These are phyloP conservation scores for Flexamia atlantica DNA, from an alignment of 2,888 invertebrate species.

Conservation along the genomic window DNA sequence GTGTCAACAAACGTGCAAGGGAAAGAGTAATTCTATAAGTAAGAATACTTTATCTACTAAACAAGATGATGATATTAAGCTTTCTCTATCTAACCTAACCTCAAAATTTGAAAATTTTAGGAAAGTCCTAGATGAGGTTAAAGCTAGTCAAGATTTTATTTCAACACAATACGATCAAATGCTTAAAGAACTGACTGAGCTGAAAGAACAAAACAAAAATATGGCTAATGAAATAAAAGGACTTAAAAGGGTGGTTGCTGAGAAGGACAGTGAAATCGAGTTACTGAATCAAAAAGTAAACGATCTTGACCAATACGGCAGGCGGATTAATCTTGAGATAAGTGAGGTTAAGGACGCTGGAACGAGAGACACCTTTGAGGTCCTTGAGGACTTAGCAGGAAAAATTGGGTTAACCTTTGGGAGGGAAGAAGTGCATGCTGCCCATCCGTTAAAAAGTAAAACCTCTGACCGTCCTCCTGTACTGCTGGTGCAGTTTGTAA, in stretches of 20 bases:
- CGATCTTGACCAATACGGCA: constrained; percentile 18
- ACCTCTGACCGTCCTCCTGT: not conserved
- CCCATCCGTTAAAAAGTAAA: no score
- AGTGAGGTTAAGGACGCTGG: not conserved
- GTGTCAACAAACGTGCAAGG: no score
- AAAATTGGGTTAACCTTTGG: not conserved
- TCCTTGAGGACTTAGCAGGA: not conserved
- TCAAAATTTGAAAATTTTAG: not conserved
- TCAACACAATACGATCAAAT: not conserved
- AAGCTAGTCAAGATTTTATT: constrained; percentile 4
- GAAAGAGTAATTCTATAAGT: no score
- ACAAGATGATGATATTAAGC: not conserved
- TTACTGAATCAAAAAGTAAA: not conserved
- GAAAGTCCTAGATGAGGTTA: not conserved
- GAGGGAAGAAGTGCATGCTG: no score
- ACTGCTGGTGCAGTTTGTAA: constrained; percentile 9
- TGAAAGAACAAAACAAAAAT: constrained; percentile 9
- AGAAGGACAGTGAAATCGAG: constrained; percentile 14
- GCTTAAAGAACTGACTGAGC: not conserved
- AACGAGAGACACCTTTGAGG: not conserved
- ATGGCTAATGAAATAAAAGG: constrained; percentile 9
- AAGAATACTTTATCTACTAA: not conserved
- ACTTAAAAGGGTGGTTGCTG: not conserved
- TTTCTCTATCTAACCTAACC: not conserved
- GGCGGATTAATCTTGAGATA: constrained; percentile 13